Conservation (phyloP, 2,113 vertebrate genomes). For the Amazona guildingii region DNA sequence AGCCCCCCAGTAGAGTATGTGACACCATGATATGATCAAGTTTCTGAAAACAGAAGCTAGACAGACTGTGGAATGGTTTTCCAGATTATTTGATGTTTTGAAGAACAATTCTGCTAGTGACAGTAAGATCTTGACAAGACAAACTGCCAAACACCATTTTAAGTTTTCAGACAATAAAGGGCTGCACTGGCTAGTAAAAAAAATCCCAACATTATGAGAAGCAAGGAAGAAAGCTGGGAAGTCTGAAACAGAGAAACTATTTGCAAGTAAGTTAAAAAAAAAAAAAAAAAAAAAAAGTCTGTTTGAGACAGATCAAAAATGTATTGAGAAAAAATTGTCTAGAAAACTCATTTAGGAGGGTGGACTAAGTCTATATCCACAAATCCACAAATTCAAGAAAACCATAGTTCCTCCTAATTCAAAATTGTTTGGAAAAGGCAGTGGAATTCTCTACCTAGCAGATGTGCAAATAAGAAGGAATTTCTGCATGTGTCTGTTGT, state of each 20-base stretch:
- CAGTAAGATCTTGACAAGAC: not conserved
- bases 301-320: not conserved
- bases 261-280: not conserved
- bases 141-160: not conserved
- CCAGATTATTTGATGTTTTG: not conserved
- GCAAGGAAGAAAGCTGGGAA: not conserved
- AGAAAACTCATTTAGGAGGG: not conserved
- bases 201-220: not conserved
- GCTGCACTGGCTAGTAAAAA: accelerated
- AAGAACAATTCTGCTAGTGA: not conserved
- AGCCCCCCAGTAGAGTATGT: not conserved
- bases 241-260: not conserved
- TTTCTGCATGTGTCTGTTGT: not conserved
- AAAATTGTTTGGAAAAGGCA: not conserved
- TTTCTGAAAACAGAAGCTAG: not conserved
- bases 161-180: not conserved
- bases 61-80: not conserved
- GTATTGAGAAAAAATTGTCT: not conserved
- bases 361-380: not conserved
- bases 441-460: not conserved
- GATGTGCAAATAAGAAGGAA: not conserved
- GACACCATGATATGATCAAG: not conserved
- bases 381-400: not conserved
- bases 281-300: not conserved
- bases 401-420: not conserved